Base-by-base conservation (phyloP, 2,888 invertebrate genomes). In the Nyleta sp. region DNA sequence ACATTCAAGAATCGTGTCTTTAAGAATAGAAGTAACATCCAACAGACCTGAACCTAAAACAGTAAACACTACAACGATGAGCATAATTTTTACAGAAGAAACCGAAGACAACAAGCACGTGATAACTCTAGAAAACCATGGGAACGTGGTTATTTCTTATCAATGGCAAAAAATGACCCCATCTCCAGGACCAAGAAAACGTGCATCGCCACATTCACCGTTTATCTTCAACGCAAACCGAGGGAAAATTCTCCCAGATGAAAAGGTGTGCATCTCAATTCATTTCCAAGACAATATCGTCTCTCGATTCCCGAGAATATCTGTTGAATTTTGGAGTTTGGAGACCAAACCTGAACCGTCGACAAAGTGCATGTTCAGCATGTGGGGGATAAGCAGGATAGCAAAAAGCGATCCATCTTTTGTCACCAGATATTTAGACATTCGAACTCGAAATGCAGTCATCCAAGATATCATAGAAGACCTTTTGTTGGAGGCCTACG, bases 191-290 rank as follows among this genome's bases (percentile, higher is more conserved):
- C 40, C n/a, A 10, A 38, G 10, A 38, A 13, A 4, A n/a, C 18
- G 42, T 17, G 1, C 13, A 1, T 1, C 2, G 5, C n/a, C n/a
- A n/a, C n/a, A n/a, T n/a, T 13, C 38, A 1, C 10, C n/a, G 28
- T 70, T 67, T 40, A n/a, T 28, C 8, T 67, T 71, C 15, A 67
- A 71, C 38, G 71, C 65, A 38, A 71, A 71, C 13, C 7, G 38
- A 0, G 67, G 77, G 4, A 46, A 59, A 18, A 40, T 67, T 35
- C 31, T 40, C 11, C 71, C 72, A 10, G 20, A 31, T 2, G 46
- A 67, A 22, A 72, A 38, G 13, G 13, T 52, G 5, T 18, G 1
- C 3, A 55, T 72, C 11, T 15, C 67, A 3, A 13, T 72, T 5
- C 72, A 33, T 22, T 77, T 60, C 22, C 42, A 38, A 18, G n/a